Evolutionary conservation across 2,888 invertebrate species (phyloP).

Genomic region (Sarcophaga rosellei): DNA sequence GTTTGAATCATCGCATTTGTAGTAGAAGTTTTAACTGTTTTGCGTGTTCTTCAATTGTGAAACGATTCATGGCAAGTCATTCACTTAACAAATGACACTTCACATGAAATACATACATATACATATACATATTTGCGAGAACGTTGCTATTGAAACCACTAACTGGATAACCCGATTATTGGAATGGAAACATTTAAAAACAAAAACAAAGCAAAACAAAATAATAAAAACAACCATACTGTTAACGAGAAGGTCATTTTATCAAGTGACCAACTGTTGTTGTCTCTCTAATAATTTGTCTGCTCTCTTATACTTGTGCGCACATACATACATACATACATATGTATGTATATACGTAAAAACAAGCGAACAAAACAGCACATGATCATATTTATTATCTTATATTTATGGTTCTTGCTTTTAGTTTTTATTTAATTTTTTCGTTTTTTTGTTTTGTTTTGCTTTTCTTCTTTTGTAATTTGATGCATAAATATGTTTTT

Average conservation of each 20-base stretch:
- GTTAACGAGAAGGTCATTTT: slow-evolving; percentile 57
- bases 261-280: slow-evolving; percentile 58
- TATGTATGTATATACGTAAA: background rate
- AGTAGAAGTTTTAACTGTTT: no score
- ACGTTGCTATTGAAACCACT: no score
- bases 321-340: background rate
- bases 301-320: background rate
- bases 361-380: background rate
- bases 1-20: no score
- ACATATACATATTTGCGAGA: no score
- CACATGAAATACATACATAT: no score
- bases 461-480: no score
- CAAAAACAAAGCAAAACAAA: background rate
- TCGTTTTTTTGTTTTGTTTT: no score
- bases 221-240: slow-evolving; percentile 4
- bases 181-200: background rate
- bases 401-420: background rate
- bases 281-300: background rate
- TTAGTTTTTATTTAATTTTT: background rate
- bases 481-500: no score
- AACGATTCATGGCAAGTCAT: no score
- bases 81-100: no score
- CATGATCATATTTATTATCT: background rate
- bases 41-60: no score
- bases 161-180: no score